Evolutionary conservation across 1,140 invertebrate genomes (phyloP).

Genomic region (Halesus radiatus): DNA sequence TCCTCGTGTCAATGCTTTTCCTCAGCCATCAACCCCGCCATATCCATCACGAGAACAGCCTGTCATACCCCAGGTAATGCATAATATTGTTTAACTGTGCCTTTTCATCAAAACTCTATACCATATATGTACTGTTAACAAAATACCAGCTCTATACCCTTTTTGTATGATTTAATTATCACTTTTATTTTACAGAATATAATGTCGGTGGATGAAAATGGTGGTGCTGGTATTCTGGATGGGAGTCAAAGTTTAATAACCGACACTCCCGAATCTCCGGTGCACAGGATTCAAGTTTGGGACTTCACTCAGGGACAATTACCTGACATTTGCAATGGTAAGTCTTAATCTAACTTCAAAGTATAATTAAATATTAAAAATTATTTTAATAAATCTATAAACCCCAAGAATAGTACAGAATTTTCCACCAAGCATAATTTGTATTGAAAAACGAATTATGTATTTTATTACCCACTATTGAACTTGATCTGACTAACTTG

Average conservation of each 20-base stretch:
- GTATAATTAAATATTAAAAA: neutral
- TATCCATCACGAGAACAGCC: constrained; percentile 13
- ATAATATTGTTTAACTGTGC: neutral
- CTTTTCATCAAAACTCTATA: neutral
- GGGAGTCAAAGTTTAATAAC: constrained; percentile 38
- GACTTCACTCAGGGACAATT: constrained; percentile 80
- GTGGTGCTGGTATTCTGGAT: constrained; percentile 35
- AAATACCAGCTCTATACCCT: neutral
- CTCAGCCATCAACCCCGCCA: constrained; percentile 11
- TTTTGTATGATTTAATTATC: neutral
- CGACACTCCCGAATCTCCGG: constrained; percentile 55
- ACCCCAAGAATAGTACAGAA: too few species aligned
- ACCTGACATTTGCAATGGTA: constrained; percentile 83
- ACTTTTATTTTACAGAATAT: constrained; percentile 34
- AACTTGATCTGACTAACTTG: too few species aligned
- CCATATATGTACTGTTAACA: too few species aligned
- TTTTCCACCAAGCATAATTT: neutral
- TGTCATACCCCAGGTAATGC: constrained; percentile 32
- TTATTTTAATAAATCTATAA: too few species aligned
- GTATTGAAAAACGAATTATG: too few species aligned
- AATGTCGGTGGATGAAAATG: constrained; percentile 48
- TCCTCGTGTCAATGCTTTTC: constrained; percentile 17
- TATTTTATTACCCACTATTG: too few species aligned
- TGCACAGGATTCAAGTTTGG: constrained; percentile 87
- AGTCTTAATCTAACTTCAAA: constrained; percentile 47